Evolutionary conservation across 2,797 vertebrate genomes (phyloP).

Genomic region (Epinephelus coioides): DNA sequence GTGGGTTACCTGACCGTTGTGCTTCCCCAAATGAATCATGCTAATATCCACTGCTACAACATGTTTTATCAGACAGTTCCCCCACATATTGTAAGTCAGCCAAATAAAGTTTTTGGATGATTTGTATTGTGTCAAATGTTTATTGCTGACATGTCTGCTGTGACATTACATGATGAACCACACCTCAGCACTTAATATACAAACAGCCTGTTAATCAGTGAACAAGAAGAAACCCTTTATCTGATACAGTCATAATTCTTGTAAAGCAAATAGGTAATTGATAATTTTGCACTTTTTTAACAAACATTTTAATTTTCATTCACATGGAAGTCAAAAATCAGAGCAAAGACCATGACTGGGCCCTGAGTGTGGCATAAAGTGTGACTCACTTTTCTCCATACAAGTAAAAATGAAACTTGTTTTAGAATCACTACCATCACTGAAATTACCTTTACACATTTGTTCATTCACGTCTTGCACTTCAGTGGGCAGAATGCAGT

Average conservation of each 20-base stretch:
- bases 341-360: background rate
- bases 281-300: background rate
- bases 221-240: too few species aligned
- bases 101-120: conserved; percentile 23
- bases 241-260: background rate
- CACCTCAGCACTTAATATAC: background rate
- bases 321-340: background rate
- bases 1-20: conserved; percentile 21
- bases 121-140: conserved; percentile 20
- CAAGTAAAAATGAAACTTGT: too few species aligned
- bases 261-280: background rate
- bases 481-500: background rate
- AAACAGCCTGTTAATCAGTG: background rate
- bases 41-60: background rate
- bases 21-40: conserved; percentile 21
- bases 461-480: background rate
- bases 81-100: conserved; percentile 22
- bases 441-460: conserved; percentile 3
- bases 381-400: background rate
- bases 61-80: conserved; percentile 31
- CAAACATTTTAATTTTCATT: background rate
- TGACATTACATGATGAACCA: background rate
- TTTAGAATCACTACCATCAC: background rate
- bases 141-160: conserved; percentile 7
- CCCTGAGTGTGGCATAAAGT: background rate